Conservation (phyloP, 2,797 vertebrate genomes). For the Myotis vivesi region DNA sequence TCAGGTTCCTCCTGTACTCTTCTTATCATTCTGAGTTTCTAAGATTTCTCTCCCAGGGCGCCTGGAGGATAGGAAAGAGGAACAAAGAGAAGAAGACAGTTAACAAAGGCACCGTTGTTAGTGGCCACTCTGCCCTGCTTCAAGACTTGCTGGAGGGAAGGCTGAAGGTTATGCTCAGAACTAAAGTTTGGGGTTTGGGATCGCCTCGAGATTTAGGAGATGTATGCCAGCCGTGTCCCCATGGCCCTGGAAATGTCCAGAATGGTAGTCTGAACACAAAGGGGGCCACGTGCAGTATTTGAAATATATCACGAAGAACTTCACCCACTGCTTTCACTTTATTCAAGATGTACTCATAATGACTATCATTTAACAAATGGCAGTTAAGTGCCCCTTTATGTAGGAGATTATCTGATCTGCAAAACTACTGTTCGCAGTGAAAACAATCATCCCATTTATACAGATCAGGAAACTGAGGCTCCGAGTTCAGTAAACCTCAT, state of each 20-base stretch:
- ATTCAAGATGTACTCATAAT: neutral
- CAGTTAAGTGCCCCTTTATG: neutral
- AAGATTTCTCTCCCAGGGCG: neutral
- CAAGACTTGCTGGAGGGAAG: neutral
- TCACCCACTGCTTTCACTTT: neutral
- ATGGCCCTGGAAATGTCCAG: neutral
- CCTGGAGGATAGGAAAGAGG: neutral
- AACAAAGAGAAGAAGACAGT: neutral
- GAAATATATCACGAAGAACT: neutral
- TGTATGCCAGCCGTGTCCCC: neutral
- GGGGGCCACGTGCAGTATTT: neutral
- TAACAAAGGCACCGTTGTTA: neutral
- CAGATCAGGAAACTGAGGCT: slow-evolving; percentile 2
- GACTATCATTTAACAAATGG: neutral
- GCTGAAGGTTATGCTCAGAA: neutral
- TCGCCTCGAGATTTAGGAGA: neutral
- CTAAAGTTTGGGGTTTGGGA: neutral
- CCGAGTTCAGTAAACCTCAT: neutral
- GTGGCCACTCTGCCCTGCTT: neutral
- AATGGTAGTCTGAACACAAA: neutral
- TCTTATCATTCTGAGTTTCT: slow-evolving; percentile 30
- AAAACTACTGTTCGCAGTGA: neutral
- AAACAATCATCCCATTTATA: neutral
- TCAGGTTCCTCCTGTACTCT: neutral
- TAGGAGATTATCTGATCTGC: neutral